A percentile compares a stretch with the other conserved stretches of the same genome.
Evolutionary conservation across 2,888 invertebrate species (phyloP).

Genomic region (Drosophila atripex): DNA sequence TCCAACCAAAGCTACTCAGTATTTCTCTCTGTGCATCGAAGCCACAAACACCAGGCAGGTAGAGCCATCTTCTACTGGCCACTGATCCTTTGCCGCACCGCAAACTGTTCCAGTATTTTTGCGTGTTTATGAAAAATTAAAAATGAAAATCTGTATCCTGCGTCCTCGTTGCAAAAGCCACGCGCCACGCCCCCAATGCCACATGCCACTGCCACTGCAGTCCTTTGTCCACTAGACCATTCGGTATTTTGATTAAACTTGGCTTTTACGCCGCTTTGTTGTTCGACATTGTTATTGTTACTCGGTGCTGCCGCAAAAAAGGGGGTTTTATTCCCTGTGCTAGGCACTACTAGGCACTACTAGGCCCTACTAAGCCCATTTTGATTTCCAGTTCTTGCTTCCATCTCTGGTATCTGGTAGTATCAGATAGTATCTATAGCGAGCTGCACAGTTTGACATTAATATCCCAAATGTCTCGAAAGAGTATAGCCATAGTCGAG

Average conservation of each 20-base stretch:
- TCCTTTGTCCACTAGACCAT: conserved; percentile 30
- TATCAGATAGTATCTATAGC: too few relatives aligned
- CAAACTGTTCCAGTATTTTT: conserved; percentile 60
- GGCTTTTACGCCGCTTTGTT: conserved; percentile 64
- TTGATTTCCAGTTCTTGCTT: too few relatives aligned
- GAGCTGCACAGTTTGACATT: too few relatives aligned
- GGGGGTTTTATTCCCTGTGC: not conserved
- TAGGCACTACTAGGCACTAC: too few relatives aligned
- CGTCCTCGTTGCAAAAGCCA: conserved; percentile 22
- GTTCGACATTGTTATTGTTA: conserved; percentile 20
- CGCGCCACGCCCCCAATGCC: conserved; percentile 37
- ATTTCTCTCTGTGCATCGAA: not conserved
- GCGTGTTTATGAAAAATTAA: conserved; percentile 74
- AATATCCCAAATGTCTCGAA: not conserved
- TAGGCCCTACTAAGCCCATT: not conserved
- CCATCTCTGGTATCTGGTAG: too few relatives aligned
- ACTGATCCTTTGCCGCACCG: conserved; percentile 49
- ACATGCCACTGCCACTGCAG: conserved; percentile 25
- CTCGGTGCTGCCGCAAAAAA: conserved; percentile 14
- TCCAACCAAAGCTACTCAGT: not conserved
- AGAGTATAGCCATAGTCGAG: not conserved
- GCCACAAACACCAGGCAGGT: not conserved
- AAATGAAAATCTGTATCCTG: conserved; percentile 54
- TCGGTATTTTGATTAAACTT: conserved; percentile 75
- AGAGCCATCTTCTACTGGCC: conserved; percentile 37